Evolutionary conservation across 2,797 vertebrate genomes (phyloP).

Genomic region (Nasua narica): DNA sequence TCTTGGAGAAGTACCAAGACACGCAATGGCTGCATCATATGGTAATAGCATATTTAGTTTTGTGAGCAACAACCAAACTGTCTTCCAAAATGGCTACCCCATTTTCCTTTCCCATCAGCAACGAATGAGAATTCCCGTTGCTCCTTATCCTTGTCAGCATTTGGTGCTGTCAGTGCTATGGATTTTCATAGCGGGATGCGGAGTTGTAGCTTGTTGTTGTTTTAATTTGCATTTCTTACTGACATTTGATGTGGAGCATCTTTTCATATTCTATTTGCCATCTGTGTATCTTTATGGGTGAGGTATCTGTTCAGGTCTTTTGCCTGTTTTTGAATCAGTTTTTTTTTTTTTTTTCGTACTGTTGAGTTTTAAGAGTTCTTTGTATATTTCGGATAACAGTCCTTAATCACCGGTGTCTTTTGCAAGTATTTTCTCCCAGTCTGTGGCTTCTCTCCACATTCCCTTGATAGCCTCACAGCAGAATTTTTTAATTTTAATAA

Average conservation of each 20-base stretch:
- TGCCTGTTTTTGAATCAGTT: neutral
- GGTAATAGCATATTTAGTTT: neutral
- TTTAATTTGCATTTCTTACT: neutral
- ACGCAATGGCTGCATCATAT: neutral
- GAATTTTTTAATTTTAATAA: neutral
- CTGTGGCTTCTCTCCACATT: neutral
- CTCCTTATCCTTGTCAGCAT: neutral
- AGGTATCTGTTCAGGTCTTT: neutral
- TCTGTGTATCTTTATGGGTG: neutral
- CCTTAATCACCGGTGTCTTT: neutral
- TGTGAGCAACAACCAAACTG: neutral
- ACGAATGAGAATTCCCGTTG: neutral
- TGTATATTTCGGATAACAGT: neutral
- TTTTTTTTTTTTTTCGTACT: neutral
- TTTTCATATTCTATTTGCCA: neutral
- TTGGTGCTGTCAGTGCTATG: too few species aligned
- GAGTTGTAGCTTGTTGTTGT: fast-evolving
- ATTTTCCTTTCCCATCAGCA: neutral
- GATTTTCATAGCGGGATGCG: fast-evolving
- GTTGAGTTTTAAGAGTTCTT: neutral
- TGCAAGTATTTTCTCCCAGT: neutral
- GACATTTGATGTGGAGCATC: neutral
- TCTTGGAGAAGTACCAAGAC: neutral
- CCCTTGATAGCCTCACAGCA: neutral
- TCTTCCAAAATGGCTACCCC: neutral